These are phyloP conservation scores for Lacanobia oleracea DNA, from an alignment of 2,888 invertebrate species.

Conservation along the genomic window DNA sequence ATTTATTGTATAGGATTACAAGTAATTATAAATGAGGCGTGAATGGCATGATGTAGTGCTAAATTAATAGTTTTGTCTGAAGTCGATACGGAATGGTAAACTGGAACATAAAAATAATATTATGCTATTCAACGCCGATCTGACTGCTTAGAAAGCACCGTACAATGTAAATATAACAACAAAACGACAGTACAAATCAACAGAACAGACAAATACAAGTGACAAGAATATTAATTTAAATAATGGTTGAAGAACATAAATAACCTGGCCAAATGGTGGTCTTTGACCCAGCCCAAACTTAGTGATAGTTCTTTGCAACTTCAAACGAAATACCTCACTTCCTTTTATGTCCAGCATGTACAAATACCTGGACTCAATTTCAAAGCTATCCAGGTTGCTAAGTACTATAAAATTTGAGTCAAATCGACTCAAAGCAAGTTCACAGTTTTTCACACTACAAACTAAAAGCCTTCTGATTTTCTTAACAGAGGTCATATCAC, in stretches of 20 bases:
- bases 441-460: not conserved
- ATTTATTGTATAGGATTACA: constrained; percentile 28
- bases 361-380: not conserved
- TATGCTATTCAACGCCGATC: not conserved
- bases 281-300: not conserved
- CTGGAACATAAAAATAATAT: not conserved
- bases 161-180: too few species aligned
- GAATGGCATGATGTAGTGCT: not conserved
- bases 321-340: not conserved
- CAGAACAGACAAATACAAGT: not conserved
- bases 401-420: not conserved
- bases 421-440: too few species aligned
- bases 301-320: not conserved
- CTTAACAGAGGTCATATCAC: constrained; percentile 39
- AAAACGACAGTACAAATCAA: not conserved
- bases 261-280: not conserved
- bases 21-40: constrained; percentile 14
- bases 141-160: too few species aligned
- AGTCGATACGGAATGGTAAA: not conserved
- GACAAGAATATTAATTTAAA: not conserved
- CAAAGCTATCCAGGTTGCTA: not conserved
- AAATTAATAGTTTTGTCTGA: not conserved
- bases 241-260: not conserved
- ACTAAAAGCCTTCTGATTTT: constrained; percentile 8
- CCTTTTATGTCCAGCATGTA: not conserved